Base-by-base conservation (phyloP, 2,888 invertebrate species). In the Nezara viridula region DNA sequence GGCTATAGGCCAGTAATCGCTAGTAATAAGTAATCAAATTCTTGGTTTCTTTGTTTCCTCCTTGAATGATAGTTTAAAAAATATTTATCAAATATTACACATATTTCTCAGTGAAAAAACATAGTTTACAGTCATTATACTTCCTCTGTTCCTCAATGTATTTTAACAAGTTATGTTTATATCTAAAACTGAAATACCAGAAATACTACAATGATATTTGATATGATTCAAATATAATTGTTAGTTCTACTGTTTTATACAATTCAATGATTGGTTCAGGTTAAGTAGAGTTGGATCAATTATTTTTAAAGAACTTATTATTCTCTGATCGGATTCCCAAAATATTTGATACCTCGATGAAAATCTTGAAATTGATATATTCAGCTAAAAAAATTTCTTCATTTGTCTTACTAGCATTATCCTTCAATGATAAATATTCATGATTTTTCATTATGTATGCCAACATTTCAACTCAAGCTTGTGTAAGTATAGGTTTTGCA, bases 191-290 rank as follows among this genome's bases (percentile, higher is more conserved):
- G 24, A 55, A 55, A n/a, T 55, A 10, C 1, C 55, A 55, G 55
- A 55, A 10, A n/a, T n/a, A 55, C n/a, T 10, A n/a, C 55, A 55
- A n/a, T 55, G 55, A n/a, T 10, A 10, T 55, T 55, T 12, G 3
- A 55, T n/a, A n/a, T n/a, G 55, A 55, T 55, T 55, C 55, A 55
- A 55, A 55, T 55, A n/a, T n/a, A n/a, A 55, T 55, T n/a, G n/a
- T 55, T 55, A 55, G n/a, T n/a, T 52, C 55, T 55, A 55, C 10
- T 55, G 10, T 24, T n/a, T 12, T 9, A 9, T 9, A 55, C 5
- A 55, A 12, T 55, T 55, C n/a, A 55, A 55, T n/a, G 12, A 55
- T 55, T n/a, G n/a, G 10, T 55, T 10, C 14, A 10, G 12, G n/a
- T 55, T 55, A n/a, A 55, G 55, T 55, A n/a, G n/a, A 10, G 55